phyloP scores from a whole-genome alignment of 1,140 invertebrate species.

The Drosophila tropicalis region DNA sequence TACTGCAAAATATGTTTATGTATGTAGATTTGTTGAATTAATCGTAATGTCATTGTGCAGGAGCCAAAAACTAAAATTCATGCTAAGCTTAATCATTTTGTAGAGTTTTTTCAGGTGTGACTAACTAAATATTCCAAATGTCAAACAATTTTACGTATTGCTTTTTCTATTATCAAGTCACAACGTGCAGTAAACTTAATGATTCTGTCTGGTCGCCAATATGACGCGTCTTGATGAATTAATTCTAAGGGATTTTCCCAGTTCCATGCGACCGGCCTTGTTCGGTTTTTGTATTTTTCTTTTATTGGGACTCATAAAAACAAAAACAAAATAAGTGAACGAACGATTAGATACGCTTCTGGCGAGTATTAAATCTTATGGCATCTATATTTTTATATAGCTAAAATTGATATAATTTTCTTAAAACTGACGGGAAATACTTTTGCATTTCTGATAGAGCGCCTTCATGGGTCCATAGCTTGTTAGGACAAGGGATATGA shows the following conservation, averaged over 20 bases:
- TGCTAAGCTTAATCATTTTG: neutral
- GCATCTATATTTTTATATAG: neutral
- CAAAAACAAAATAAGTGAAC: conserved; percentile 9
- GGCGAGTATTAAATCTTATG: neutral
- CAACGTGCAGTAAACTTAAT: conserved; percentile 6
- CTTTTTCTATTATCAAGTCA: neutral
- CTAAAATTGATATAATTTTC: neutral
- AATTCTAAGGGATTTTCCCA: conserved; percentile 33
- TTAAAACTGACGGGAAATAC: conserved; percentile 58
- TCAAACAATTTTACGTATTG: neutral
- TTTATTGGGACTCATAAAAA: conserved; percentile 27
- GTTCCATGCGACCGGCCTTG: conserved; percentile 13
- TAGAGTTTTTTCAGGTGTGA: neutral
- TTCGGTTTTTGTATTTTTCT: neutral
- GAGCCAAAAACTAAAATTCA: too few relatives aligned
- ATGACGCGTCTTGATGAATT: conserved; percentile 12
- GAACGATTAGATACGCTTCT: conserved; percentile 41
- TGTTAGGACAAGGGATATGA: conserved; percentile 62
- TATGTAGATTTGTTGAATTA: too few relatives aligned
- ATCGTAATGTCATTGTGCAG: too few relatives aligned
- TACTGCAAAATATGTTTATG: too few relatives aligned
- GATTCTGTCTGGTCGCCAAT: neutral
- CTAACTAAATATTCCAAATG: too few relatives aligned
- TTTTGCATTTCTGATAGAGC: conserved; percentile 52
- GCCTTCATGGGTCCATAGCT: conserved; percentile 71